Base-by-base conservation (phyloP, 2,113 vertebrate species). In the Synchiropus splendidus region DNA sequence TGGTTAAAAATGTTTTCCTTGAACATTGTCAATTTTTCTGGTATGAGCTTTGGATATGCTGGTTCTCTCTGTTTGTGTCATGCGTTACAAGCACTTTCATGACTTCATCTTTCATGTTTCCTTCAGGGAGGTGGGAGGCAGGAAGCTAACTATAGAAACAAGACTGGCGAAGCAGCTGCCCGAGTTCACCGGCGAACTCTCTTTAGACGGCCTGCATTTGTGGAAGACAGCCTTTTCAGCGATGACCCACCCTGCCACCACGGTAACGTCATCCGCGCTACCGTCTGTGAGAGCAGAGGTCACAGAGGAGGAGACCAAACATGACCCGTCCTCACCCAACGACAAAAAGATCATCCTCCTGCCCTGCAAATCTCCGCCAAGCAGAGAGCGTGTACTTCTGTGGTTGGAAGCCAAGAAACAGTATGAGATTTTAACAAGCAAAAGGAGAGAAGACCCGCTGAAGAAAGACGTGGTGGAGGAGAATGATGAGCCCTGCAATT, bases 161-260 rank as follows among this genome's bases (percentile, higher is more conserved):
- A 90, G 89, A 48, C 82, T 93, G 67, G 81, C 86, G 13, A 87
- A 88, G 58, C 87, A 93, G 72, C 81, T 99, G 13, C 61, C 78
- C 1, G 95, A 99, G 64, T 97, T 97, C 75, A 87, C 85, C 40
- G 93, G 95, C 30, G 92, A 94, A 56, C 87, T 97, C 66, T 92
- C 88, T 17, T 68, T 90, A 59, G 90, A 97, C 64, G 95, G 95
- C 45, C 81, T 99, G n/a, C 77, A 80, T 33, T 89, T 98, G 34
- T 99, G 95, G 95, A 97, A 96, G 81, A 91, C 88, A 0, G 95
- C 91, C 0, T 98, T 97, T 75, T 90, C 88, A 15, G 92, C 89
- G 54, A 97, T 99, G 93, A 92, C 91, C 2, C 87, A 83, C 16
- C 85, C 77, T 0, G 83, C 86, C 51, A 63, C 85, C 10, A 49